Base-by-base conservation (phyloP, 2,888 invertebrate genomes). In the Nebria salina region DNA sequence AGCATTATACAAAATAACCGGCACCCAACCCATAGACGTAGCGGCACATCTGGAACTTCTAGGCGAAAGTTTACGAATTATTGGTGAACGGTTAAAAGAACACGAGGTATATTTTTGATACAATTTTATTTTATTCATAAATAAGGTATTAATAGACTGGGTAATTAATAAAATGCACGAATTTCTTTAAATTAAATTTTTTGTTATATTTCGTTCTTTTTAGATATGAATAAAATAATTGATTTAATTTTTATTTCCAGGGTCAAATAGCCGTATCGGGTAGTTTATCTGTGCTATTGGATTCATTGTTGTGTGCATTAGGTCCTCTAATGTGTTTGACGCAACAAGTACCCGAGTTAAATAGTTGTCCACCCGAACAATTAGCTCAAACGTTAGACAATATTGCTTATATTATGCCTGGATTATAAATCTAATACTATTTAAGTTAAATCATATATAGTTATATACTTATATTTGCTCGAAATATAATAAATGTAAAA, bases 251-350 rank as follows among this genome's bases (percentile, higher is more conserved):
- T n/a, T 73, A 34, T 82, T 89, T 89, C 82, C 89, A 95, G 93
- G 98, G 98, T 11, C 96, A 97, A 89, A 97, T 98, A 83, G 97
- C 98, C 0, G 97, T 98, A 15, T 98, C 97, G 0, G 98, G 98
- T 0, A 97, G 97, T 82, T 91, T 98, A 82, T 98, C 98, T 0
- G 97, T 98, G 13, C 90, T 98, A 13, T 89, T 98, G 83, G 98
- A 98, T 90, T 97, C 98, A 1, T 89, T 98, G 82, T 91, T 98
- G 43, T 98, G 98, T 89, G 96, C 98, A 1, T 90, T 98, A 84
- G 97, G 95, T 1, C 97, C 98, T 7, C 90, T 98, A 79, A 91
- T 97, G 85, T 95, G 96, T 86, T 91, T 98, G 82, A 95, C 96
- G 0, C 94, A 95, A 84, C 95, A 96, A 85, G 90, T 98, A 65